Evolutionary conservation across 2,797 vertebrate genomes (phyloP), one percentile per base, ranked within the genome.

Genomic region (Aeoliscus strigatus): DNA sequence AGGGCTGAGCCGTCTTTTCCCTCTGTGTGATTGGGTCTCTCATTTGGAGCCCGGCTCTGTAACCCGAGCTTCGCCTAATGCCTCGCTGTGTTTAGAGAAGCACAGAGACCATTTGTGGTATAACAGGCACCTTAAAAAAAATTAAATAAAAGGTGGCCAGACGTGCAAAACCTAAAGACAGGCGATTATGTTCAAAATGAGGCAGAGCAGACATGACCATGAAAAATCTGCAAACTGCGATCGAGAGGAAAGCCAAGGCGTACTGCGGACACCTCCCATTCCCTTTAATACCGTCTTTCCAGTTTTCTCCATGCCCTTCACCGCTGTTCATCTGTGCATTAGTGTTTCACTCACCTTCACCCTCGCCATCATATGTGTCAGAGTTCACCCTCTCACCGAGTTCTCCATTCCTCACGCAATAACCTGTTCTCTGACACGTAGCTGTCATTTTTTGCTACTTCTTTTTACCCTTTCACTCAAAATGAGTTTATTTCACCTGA

Each of bases 391-490:
- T 68, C 52, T 66, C 56, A 39, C 65, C 67, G 78, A 60, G 72
- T 66, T 79, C 81, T 84, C 83, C 83, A 82, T 91, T 90, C 84
- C 88, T 86, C 86, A 90, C 77, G 69, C 23, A 79, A 86, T 87
- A 79, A 75, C 66, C 66, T 54, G 57, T 51, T 60, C 73, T 70
- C 78, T 70, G 79, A 85, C 82, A 87, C 73, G 85, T 82, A 82
- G 73, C 77, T 59, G 80, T 83, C 79, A 87, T 81, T 80, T 83
- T 87, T 70, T 70, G 74, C 82, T 76, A 73, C 77, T 77, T 59
- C 66, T 75, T 66, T 67, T 53, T 9, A 32, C 58, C 54, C 46
- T 66, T 73, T 79, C 57, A 71, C 57, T 56, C 66, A 57, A 80
- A 82, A 77, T 73, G 27, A 64, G 41, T 65, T 70, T 73, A 66